phyloP scores from a whole-genome alignment of 37 sponge, comb jelly and placozoan genomes.

The Agelas oroides region DNA sequence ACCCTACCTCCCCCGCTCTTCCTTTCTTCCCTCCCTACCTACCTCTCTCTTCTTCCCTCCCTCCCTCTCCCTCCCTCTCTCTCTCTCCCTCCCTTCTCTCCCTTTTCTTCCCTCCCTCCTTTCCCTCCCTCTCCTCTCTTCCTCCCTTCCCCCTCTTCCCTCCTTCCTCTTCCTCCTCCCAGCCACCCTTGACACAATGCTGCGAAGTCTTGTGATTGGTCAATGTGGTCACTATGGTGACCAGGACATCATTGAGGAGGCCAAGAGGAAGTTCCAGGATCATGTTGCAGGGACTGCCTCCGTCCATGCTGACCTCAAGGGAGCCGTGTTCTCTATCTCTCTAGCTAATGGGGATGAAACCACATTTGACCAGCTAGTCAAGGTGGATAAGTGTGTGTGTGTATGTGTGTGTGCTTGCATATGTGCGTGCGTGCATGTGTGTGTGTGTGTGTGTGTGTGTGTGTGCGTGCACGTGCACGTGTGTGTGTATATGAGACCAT shows the following conservation, averaged over 20 bases:
- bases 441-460: conserved; percentile 8
- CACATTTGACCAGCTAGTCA: conserved; percentile 71
- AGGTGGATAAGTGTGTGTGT: conserved; percentile 33
- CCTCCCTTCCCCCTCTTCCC: no score
- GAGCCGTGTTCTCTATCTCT: conserved; percentile 52
- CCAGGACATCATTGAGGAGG: conserved; percentile 62
- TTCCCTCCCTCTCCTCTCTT: no score
- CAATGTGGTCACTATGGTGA: conserved; percentile 69
- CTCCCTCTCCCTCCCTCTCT: no score
- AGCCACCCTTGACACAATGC: conserved; percentile 80
- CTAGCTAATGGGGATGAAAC: conserved; percentile 59
- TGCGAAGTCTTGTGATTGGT: conserved; percentile 75
- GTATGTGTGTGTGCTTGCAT: conserved; percentile 7
- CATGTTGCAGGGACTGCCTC: conserved; percentile 18
- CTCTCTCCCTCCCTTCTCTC: conserved; percentile 65
- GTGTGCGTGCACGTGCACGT: neutral
- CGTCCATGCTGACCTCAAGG: conserved; percentile 71
- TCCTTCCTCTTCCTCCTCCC: no score
- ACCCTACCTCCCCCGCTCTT: conserved; percentile 46
- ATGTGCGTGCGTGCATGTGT: neutral
- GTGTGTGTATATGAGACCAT: neutral
- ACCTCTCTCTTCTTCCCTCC: no score
- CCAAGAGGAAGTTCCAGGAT: conserved; percentile 51
- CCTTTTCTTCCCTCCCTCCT: no score
- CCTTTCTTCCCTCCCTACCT: no score